phyloP scores from a whole-genome alignment of 2,113 vertebrate genomes.

The Elanoides forficatus region DNA sequence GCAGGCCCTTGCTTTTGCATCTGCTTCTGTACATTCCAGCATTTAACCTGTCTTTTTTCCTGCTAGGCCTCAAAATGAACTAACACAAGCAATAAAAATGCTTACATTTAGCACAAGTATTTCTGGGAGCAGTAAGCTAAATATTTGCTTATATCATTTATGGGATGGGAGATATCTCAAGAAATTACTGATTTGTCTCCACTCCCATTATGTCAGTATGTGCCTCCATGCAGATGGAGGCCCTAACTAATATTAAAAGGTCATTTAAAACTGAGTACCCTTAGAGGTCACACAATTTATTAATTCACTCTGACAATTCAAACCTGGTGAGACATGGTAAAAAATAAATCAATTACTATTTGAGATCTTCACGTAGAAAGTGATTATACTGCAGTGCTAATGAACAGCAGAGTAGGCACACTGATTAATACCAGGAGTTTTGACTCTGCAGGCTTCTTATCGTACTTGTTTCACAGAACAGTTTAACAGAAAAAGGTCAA shows the following conservation, averaged over 20 bases:
- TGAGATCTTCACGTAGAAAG: background rate
- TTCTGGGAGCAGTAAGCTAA: background rate
- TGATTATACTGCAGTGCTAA: background rate
- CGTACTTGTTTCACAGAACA: background rate
- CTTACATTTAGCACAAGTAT: background rate
- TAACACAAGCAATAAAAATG: background rate
- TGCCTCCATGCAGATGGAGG: background rate
- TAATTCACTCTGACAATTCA: background rate
- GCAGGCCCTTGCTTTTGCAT: background rate
- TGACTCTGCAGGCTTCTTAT: background rate
- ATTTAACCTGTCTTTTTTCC: background rate
- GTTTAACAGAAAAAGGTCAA: conserved; percentile 42
- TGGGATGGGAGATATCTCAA: background rate
- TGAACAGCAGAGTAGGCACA: background rate
- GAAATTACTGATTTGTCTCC: background rate
- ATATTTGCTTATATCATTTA: background rate
- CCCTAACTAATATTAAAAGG: background rate
- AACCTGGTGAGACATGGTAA: background rate
- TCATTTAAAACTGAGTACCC: background rate
- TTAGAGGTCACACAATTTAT: background rate
- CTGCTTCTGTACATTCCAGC: background rate
- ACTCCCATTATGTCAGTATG: fast-evolving
- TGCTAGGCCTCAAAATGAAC: background rate
- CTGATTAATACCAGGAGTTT: background rate
- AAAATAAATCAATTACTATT: background rate